These are phyloP conservation scores for Taenioides sp. DNA, from an alignment of 2,797 vertebrate species.

Conservation along the genomic window DNA sequence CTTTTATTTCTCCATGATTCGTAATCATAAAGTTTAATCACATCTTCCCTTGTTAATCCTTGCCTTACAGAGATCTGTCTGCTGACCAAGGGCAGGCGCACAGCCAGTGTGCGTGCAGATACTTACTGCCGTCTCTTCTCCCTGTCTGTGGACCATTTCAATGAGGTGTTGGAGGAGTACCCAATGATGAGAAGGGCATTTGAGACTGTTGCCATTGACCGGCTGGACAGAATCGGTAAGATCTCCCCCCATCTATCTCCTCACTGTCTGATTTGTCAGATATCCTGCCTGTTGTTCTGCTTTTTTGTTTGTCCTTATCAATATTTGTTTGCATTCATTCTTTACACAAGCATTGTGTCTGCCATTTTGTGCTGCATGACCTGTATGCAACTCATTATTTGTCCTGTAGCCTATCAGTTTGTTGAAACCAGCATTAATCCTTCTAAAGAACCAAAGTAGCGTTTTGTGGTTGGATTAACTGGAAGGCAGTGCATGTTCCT, in stretches of 20 bases:
- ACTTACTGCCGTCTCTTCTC: conserved; percentile 98
- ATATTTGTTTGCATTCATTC: conserved; percentile 66
- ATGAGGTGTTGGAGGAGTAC: conserved; percentile 97
- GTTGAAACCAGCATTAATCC: conserved; percentile 69
- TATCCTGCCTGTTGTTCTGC: conserved; percentile 74
- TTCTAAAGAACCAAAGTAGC: conserved; percentile 68
- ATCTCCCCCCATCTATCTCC: conserved; percentile 13
- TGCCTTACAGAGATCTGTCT: conserved; percentile 90
- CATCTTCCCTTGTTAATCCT: conserved; percentile 8
- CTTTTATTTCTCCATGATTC: conserved; percentile 4
- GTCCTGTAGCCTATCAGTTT: conserved; percentile 53
- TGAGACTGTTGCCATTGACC: conserved; percentile 94
- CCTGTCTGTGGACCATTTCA: conserved; percentile 98
- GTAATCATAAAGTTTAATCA: conserved; percentile 10
- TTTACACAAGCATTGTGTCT: conserved; percentile 76
- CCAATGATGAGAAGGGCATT: conserved; percentile 99
- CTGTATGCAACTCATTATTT: conserved; percentile 65
- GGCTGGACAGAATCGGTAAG: conserved; percentile 97
- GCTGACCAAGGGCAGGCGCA: conserved; percentile 94
- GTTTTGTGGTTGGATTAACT: conserved; percentile 77
- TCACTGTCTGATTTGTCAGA: conserved; percentile 52
- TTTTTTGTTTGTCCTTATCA: conserved; percentile 69
- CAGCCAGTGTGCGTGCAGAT: conserved; percentile 95
- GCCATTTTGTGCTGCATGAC: conserved; percentile 82
- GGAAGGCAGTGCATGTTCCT: conserved; percentile 81